Base-by-base conservation (phyloP, 2,113 vertebrate genomes). In the Albula glossodonta region DNA sequence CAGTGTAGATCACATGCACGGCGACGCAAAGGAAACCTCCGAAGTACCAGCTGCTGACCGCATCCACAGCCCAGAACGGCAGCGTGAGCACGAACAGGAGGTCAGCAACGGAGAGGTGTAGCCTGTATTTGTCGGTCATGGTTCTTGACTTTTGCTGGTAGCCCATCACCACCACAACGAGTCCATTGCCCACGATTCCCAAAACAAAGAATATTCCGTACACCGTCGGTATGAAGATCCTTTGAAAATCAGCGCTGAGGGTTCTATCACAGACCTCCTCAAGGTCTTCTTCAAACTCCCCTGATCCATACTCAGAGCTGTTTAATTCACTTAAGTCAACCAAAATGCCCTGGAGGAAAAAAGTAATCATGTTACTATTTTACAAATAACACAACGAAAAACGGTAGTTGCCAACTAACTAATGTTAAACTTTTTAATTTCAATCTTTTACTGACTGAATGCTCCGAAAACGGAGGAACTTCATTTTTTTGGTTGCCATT, bases 11-110 rank as follows among this genome's bases (percentile, higher is more conserved):
- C 86, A 97, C 95, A 17, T 99, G 97, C 80, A 99, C 96, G 0
- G 96, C 93, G 53, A 98, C 95, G 89, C 98, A 99, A 31, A 97
- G 91, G 79, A 95, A 93, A 0, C 94, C 93, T 8, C 98, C 98
- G 0, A 99, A 99, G 88, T 96, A 96, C 98, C 98, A 99, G 91
- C 95, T 92, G 12, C 94, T 93, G 66, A 96, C 96, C 0, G 97
- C 97, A 74, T 99, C 97, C 83, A 97, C 97, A 0, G 98, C 97
- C 98, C 98, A 99, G 95, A 99, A 99, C 0, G 98, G 98, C 86
- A 99, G 94, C 0, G 97, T 97, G 91, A 99, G 92, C 78, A 99
- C 97, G 10, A 99, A 99, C 11, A 99, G 98, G 17, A 99, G 96
- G 83, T 99, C 98, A 0, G 98, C 98, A n/a, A 97, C 97, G 0